phyloP scores from a whole-genome alignment of 2,797 vertebrate genomes.

The Hypotaenidia philippensis region DNA sequence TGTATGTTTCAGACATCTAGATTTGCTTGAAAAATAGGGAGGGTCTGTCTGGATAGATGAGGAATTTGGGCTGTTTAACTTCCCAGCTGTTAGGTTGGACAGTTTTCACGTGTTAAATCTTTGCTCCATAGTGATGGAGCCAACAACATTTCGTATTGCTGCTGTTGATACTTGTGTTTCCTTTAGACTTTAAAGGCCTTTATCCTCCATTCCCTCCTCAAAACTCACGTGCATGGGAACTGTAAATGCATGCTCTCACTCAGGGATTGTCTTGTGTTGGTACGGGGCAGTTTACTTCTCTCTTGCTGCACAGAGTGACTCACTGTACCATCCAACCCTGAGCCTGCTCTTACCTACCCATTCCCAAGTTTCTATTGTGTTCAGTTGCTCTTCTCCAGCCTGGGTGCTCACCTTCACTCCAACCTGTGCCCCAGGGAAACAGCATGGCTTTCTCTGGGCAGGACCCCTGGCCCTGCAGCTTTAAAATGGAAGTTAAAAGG shows the following conservation, averaged over 20 bases:
- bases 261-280: neutral
- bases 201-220: neutral
- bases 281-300: fast-evolving
- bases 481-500: neutral
- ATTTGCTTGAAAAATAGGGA: neutral
- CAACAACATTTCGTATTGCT: neutral
- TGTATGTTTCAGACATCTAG: neutral
- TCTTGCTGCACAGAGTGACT: neutral
- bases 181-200: neutral
- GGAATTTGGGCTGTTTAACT: neutral
- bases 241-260: neutral
- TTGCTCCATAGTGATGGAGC: neutral
- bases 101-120: neutral
- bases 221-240: neutral
- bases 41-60: neutral
- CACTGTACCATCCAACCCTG: neutral
- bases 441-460: neutral
- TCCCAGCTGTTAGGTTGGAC: neutral
- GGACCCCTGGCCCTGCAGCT: neutral
- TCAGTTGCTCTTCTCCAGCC: neutral
- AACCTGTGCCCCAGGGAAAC: neutral
- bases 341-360: neutral
- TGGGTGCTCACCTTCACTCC: neutral
- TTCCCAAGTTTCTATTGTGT: neutral
- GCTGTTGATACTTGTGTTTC: neutral